A percentile compares a stretch with the other conserved stretches of the same genome.
Evolutionary conservation across 23 tunicate species (phyloP).

Genomic region (Botrylloides violaceus): DNA sequence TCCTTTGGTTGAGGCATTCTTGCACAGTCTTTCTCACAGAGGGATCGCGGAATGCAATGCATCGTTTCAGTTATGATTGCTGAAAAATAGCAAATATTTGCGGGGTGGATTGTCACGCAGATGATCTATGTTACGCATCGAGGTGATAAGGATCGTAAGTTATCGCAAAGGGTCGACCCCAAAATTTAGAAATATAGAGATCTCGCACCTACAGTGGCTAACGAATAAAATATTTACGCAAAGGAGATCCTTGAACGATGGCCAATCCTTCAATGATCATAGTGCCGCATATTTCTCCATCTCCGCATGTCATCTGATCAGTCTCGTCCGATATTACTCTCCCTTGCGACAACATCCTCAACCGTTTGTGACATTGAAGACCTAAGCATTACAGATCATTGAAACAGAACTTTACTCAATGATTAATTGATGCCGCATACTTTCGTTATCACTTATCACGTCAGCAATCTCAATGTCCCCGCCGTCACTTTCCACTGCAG

Average conservation of each 20-base stretch:
- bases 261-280: not conserved
- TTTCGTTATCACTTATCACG: not conserved
- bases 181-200: no score
- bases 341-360: not conserved
- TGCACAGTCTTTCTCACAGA: not conserved
- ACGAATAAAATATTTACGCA: not conserved
- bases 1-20: not conserved
- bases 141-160: not conserved
- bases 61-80: not conserved
- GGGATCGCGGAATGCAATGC: not conserved
- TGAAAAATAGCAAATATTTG: no score
- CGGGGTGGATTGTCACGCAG: no score
- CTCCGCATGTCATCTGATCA: not conserved
- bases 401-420: not conserved
- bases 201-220: not conserved
- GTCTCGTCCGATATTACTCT: not conserved
- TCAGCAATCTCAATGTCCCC: not conserved
- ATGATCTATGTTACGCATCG: not conserved
- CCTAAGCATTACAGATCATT: not conserved
- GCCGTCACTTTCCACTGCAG: no score
- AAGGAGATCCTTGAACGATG: not conserved
- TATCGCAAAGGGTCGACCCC: no score
- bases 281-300: not conserved
- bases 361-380: conserved; percentile 11
- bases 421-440: not conserved